These are phyloP conservation scores for Pontoporia blainvillei DNA, from an alignment of 2,113 vertebrate species.

Conservation along the genomic window DNA sequence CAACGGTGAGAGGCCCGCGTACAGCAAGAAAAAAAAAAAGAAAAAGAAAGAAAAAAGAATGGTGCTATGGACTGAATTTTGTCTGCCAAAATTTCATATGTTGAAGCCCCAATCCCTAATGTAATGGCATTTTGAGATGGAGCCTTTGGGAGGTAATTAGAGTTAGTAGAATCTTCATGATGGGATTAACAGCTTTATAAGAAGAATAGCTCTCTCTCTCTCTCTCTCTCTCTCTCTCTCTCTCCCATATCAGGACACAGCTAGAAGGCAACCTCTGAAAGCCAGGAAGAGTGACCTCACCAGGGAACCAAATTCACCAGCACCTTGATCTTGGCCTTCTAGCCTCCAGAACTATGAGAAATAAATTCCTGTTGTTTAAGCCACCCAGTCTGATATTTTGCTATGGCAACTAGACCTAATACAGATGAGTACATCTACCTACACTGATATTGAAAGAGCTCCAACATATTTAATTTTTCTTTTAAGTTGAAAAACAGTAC, in stretches of 20 bases:
- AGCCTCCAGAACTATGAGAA: background rate
- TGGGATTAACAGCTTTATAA: background rate
- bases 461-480: background rate
- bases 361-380: background rate
- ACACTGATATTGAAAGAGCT: background rate
- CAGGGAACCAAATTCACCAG: background rate
- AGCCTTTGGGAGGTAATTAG: background rate
- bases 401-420: background rate
- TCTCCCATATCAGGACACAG: background rate
- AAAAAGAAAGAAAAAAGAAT: background rate
- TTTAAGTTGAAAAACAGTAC: background rate
- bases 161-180: background rate
- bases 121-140: background rate
- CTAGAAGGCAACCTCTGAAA: background rate
- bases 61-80: background rate
- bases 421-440: background rate
- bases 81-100: background rate
- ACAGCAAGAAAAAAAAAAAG: too few relatives aligned
- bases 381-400: background rate
- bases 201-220: background rate
- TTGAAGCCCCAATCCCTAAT: background rate
- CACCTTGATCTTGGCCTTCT: background rate
- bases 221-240: too few relatives aligned
- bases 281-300: background rate
- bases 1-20: too few relatives aligned